Conservation (phyloP, 2,797 vertebrate genomes). For the Sebastolobus altivelis region DNA sequence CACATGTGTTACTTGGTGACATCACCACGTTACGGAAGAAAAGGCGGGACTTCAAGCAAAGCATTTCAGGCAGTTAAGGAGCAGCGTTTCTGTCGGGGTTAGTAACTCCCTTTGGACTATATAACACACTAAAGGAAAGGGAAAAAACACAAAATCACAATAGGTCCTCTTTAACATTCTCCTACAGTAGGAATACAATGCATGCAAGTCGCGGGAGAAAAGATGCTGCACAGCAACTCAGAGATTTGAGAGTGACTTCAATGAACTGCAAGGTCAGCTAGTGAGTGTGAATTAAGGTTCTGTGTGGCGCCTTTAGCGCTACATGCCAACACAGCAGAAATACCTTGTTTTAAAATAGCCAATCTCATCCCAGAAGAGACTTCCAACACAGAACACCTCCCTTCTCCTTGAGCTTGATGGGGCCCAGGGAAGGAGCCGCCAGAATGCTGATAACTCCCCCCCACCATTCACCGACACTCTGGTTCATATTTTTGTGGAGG, state of each 20-base stretch:
- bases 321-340: slow-evolving; percentile 56
- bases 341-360: slow-evolving; percentile 53
- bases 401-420: slow-evolving; percentile 71
- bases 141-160: too few species aligned
- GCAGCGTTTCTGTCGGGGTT: too few species aligned
- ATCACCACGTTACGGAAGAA: too few species aligned
- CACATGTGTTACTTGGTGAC: too few species aligned
- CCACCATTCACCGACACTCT: slow-evolving; percentile 76
- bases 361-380: slow-evolving; percentile 65
- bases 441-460: slow-evolving; percentile 84
- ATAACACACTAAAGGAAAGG: too few species aligned
- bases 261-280: slow-evolving; percentile 46
- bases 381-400: slow-evolving; percentile 57
- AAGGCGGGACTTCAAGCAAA: too few species aligned
- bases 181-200: not conserved
- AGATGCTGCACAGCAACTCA: slow-evolving; percentile 23
- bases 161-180: slow-evolving; percentile 10
- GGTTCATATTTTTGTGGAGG: slow-evolving; percentile 87
- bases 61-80: too few species aligned
- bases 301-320: slow-evolving; percentile 28
- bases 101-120: too few species aligned
- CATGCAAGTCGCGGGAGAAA: not conserved
- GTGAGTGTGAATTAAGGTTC: slow-evolving; percentile 40
- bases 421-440: slow-evolving; percentile 71
- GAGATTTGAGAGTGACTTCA: slow-evolving; percentile 42